phyloP scores from a whole-genome alignment of 2,888 invertebrate species.

The Cataglyphis altisquamis region DNA sequence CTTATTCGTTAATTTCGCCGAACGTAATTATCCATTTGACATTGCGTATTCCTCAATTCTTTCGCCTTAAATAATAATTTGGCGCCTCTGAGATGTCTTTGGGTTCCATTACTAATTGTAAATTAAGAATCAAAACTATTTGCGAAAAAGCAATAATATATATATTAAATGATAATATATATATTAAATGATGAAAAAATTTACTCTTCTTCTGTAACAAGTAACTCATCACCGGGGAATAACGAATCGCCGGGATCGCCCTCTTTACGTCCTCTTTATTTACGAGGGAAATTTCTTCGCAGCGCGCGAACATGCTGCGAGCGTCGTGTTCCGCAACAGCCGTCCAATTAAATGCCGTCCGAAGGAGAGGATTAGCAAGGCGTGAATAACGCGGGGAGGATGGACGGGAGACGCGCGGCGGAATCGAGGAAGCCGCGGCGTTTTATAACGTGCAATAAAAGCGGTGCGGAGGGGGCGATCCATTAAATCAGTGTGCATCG shows the following conservation, averaged over 20 bases:
- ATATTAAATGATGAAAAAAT: conserved; percentile 1
- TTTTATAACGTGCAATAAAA: conserved; percentile 27
- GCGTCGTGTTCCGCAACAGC: conserved; percentile 45
- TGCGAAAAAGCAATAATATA: not conserved
- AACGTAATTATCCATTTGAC: not conserved
- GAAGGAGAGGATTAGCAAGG: conserved; percentile 46
- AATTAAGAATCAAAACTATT: not conserved
- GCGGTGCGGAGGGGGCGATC: not conserved
- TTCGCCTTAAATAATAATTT: not conserved
- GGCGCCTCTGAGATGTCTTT: not conserved
- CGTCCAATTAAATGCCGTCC: conserved; percentile 50
- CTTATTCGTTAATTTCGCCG: conserved; percentile 6
- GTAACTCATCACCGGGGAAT: conserved; percentile 30
- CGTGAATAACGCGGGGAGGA: conserved; percentile 36
- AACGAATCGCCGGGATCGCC: conserved; percentile 44
- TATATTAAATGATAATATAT: not conserved
- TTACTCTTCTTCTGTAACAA: conserved; percentile 2
- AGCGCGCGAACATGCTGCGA: not conserved
- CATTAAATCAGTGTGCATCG: conserved; percentile 57
- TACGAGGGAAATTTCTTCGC: conserved; percentile 34
- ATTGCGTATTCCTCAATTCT: not conserved
- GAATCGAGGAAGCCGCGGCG: conserved; percentile 20
- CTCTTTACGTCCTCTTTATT: conserved; percentile 35
- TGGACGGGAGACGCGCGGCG: not conserved
- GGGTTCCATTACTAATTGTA: not conserved